Conservation (phyloP, 2,888 invertebrate genomes). For the Tricholauxania praeusta region DNA sequence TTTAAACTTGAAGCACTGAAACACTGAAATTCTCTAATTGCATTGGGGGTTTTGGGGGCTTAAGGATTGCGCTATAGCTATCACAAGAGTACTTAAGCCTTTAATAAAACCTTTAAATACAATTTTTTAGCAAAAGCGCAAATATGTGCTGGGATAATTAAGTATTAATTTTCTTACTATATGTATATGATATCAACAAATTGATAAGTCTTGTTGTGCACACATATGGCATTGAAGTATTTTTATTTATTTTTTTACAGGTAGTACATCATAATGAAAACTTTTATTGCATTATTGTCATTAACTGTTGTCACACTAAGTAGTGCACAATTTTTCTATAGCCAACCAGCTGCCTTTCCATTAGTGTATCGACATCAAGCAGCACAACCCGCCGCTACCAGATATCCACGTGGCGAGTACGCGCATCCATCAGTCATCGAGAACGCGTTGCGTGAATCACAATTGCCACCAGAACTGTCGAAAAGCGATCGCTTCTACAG, state of each 20-base stretch:
- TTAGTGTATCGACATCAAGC: constrained; percentile 50
- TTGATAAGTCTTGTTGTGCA: no score
- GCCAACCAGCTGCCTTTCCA: constrained; percentile 46
- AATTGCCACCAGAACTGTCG: constrained; percentile 77
- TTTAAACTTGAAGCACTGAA: no score
- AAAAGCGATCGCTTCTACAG: constrained; percentile 76
- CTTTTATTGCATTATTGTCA: constrained; percentile 11
- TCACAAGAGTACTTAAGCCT: no score
- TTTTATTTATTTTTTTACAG: background rate
- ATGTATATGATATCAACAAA: no score
- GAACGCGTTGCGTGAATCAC: constrained; percentile 79
- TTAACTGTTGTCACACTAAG: constrained; percentile 29
- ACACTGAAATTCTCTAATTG: no score
- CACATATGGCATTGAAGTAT: background rate
- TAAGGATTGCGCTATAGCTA: no score
- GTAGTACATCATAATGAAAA: constrained; percentile 7
- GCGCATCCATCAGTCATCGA: constrained; percentile 80
- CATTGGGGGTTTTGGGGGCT: no score
- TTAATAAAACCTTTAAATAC: no score
- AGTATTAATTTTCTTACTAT: no score
- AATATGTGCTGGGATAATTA: no score
- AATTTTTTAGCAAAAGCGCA: no score
- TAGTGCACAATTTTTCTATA: constrained; percentile 58
- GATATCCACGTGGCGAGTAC: constrained; percentile 35
- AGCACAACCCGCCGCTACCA: constrained; percentile 55